Evolutionary conservation across 2,888 invertebrate species (phyloP), one percentile per base, ranked within the genome.

Genomic region (Aelia acuminata): DNA sequence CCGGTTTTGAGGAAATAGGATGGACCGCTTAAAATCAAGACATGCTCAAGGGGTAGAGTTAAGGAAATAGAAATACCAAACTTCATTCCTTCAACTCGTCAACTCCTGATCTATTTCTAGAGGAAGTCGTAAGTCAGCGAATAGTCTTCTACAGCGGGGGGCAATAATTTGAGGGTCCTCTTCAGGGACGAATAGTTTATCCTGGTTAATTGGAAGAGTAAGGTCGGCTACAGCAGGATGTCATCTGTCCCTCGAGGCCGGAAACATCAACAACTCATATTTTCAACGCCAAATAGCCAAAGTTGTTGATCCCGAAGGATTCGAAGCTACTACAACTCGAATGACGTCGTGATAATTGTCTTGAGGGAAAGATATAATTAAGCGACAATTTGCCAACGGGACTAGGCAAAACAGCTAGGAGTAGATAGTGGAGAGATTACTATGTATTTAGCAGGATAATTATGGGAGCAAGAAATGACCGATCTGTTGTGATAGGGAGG

Each of bases 1-100:
- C 75, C 75, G 75, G 75, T 75, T 57, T 75, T 75, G 75, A 75
- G 75, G 39, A 75, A 75, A 80, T 80, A n/a, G 43, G 80, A 43
- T 43, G 80, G 80, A 3, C 47, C 80, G 43, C 80, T 80, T 80
- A 80, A 80, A 80, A 80, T 80, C 80, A 80, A 80, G 39, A 43
- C 3, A 0, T 20, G 20, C 20, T 22, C 39, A 18, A 5, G 20
- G 20, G 11, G 53, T n/a, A 39, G n/a, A 43, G 80, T n/a, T 43
- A 80, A 80, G 43, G n/a, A 80, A n/a, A 80, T 43, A n/a, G 80
- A 80, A 80, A n/a, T 43, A 80, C 43, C 80, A 80, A 39, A 2
- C n/a, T 43, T 5, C 63, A 70, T 70, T 70, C 63, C 31, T 70
- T 35, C 18, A 1, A 31, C 18, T 1, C 1, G 31, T 47, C 80